phyloP scores from a whole-genome alignment of 2,113 vertebrate species.

The Seriola quinqueradiata region DNA sequence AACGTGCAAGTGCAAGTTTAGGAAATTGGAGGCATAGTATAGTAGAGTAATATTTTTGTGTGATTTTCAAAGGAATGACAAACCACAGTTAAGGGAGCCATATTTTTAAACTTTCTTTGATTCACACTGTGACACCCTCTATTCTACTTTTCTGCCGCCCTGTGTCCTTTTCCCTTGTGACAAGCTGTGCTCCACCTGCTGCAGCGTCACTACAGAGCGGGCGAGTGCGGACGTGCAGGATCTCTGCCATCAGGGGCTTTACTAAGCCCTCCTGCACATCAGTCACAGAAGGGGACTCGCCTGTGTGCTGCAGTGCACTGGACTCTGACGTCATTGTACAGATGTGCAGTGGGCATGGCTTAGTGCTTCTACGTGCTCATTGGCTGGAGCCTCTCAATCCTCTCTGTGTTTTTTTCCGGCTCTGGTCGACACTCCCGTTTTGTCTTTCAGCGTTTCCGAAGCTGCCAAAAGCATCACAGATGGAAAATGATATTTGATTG shows the following conservation, averaged over 20 bases:
- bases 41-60: background rate
- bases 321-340: constrained; percentile 65
- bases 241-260: background rate
- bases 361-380: constrained; percentile 48
- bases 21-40: background rate
- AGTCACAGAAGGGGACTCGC: constrained; percentile 37
- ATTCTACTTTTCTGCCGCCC: background rate
- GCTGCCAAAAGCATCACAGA: constrained; percentile 27
- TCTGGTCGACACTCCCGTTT: constrained; percentile 23
- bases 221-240: constrained; percentile 16
- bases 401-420: constrained; percentile 24
- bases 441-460: constrained; percentile 36
- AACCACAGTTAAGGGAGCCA: too few relatives aligned
- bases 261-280: constrained; percentile 44
- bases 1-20: too few relatives aligned
- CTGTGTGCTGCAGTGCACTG: constrained; percentile 46
- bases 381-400: constrained; percentile 63
- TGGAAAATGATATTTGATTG: constrained; percentile 5
- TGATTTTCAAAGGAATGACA: background rate
- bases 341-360: constrained; percentile 74
- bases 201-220: background rate
- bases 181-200: background rate
- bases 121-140: background rate
- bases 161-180: background rate
- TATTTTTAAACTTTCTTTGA: background rate